Evolutionary conservation across 2,888 invertebrate species (phyloP).

Genomic region (Entomobrya multifasciata): DNA sequence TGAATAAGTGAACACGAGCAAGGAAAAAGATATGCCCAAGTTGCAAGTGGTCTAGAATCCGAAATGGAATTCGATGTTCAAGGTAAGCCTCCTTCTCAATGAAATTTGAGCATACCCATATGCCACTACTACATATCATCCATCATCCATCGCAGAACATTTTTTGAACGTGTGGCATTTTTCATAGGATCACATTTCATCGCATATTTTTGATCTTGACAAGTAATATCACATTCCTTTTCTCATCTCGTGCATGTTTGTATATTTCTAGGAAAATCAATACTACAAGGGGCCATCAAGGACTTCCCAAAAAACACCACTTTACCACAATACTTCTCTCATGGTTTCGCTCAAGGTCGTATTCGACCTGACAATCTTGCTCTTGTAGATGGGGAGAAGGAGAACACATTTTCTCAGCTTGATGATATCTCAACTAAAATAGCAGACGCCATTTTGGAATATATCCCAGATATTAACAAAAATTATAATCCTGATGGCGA

Average conservation of each 20-base stretch:
- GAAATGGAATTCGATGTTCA: too few species aligned
- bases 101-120: too few species aligned
- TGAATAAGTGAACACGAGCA: too few species aligned
- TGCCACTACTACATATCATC: too few species aligned
- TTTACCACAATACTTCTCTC: conserved; percentile 55
- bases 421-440: conserved; percentile 57
- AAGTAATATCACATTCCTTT: neutral
- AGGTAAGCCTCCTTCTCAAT: too few species aligned
- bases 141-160: too few species aligned
- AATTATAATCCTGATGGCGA: conserved; percentile 86
- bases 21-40: too few species aligned
- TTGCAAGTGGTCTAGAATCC: too few species aligned
- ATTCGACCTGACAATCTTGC: conserved; percentile 58
- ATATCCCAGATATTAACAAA: neutral
- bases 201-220: neutral
- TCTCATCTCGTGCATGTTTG: neutral
- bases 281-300: neutral
- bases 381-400: conserved; percentile 57
- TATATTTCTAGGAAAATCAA: conserved; percentile 23
- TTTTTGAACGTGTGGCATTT: neutral
- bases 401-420: conserved; percentile 41
- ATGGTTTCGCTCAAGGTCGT: conserved; percentile 49
- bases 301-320: conserved; percentile 6
- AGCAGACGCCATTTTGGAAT: conserved; percentile 18
- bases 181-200: neutral